A percentile compares a stretch with the other conserved stretches of the same genome.
Evolutionary conservation across 2,888 invertebrate genomes (phyloP).

Genomic region (Cheilosia variabilis): DNA sequence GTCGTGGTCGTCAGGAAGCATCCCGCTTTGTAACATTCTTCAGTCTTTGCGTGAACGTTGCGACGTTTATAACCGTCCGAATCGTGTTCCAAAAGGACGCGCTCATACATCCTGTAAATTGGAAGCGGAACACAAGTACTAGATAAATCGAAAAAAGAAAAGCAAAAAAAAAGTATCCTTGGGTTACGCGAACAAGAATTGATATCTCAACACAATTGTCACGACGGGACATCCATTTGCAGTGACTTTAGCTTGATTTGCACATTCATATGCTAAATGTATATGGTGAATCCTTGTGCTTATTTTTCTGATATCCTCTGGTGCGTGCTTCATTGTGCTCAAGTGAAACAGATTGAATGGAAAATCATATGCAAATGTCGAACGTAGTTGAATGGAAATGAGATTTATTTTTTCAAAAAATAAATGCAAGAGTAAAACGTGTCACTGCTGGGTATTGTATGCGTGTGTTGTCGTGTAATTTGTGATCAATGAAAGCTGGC

Average conservation of each 20-base stretch:
- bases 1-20: constrained; percentile 41
- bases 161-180: constrained; percentile 28
- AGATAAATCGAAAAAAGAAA: neutral
- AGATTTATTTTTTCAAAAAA: constrained; percentile 18
- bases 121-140: constrained; percentile 5
- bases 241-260: constrained; percentile 49
- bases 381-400: constrained; percentile 32
- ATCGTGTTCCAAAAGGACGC: constrained; percentile 20
- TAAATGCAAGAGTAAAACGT: constrained; percentile 16
- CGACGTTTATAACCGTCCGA: constrained; percentile 48
- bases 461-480: neutral
- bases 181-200: constrained; percentile 32
- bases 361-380: constrained; percentile 62
- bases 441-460: neutral
- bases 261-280: constrained; percentile 68
- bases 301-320: constrained; percentile 24
- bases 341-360: constrained; percentile 69
- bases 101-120: constrained; percentile 4
- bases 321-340: constrained; percentile 50
- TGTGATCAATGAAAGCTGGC: constrained; percentile 32
- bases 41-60: constrained; percentile 73
- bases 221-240: constrained; percentile 37
- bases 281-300: constrained; percentile 34
- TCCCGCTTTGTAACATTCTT: constrained; percentile 49
- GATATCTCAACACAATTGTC: constrained; percentile 48